Percentiles rank a stretch among this genome's conserved stretches.
phyloP scores from a whole-genome alignment of 2,113 vertebrate genomes.

The Leucopsar rothschildi region DNA sequence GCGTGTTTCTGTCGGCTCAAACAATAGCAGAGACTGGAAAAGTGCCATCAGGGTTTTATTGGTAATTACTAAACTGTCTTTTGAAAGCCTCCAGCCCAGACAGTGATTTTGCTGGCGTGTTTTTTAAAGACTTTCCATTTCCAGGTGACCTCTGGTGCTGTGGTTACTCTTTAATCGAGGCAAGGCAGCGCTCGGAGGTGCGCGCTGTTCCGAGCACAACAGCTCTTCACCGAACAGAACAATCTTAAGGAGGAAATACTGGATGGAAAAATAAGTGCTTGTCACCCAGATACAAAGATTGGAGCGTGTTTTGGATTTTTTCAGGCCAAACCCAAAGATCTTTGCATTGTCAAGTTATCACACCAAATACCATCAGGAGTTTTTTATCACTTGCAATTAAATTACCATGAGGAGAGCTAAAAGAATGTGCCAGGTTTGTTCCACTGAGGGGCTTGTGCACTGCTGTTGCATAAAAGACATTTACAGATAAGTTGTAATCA shows the following conservation, averaged over 20 bases:
- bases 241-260: constrained; percentile 62
- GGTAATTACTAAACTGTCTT: background rate
- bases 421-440: background rate
- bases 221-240: constrained; percentile 46
- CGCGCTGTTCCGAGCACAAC: background rate
- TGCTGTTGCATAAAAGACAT: constrained; percentile 33
- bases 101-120: background rate
- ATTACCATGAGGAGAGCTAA: background rate
- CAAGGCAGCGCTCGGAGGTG: constrained; percentile 18
- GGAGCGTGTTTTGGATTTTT: constrained; percentile 58
- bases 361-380: constrained; percentile 4
- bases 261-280: constrained; percentile 50
- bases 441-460: background rate
- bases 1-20: background rate
- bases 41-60: background rate
- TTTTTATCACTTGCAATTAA: constrained; percentile 15
- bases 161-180: constrained; percentile 61
- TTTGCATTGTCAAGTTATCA: constrained; percentile 25
- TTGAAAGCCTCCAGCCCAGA: background rate
- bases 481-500: constrained; percentile 64
- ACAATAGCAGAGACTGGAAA: background rate
- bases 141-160: constrained; percentile 41
- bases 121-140: constrained; percentile 59
- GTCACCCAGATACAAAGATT: constrained; percentile 47
- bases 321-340: constrained; percentile 44